These are phyloP conservation scores for Chiridota heheva DNA, from an alignment of 35 echinoderm and acorn worm genomes.

Conservation along the genomic window DNA sequence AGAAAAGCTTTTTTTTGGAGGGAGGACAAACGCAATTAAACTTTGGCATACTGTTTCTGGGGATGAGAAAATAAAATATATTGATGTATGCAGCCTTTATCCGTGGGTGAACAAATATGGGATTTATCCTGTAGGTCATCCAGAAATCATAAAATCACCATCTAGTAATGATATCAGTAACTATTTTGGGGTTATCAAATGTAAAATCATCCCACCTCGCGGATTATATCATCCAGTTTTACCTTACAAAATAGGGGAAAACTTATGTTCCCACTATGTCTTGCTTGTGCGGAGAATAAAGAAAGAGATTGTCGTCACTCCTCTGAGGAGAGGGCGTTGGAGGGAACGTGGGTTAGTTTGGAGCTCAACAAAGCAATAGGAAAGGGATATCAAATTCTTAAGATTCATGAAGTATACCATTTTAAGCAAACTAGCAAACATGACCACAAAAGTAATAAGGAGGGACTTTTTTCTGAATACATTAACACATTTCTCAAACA, in stretches of 20 bases:
- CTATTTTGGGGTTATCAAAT: slow-evolving; percentile 52
- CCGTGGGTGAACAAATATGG: no score
- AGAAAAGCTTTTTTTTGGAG: no score
- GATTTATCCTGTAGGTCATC: no score
- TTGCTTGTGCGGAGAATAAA: no score
- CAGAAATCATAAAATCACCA: no score
- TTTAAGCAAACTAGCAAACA: slow-evolving; percentile 49
- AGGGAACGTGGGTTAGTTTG: slow-evolving; percentile 53
- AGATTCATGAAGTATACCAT: slow-evolving; percentile 76
- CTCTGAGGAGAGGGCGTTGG: slow-evolving; percentile 2
- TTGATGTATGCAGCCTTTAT: no score
- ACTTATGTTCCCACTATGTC: no score
- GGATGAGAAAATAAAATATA: no score
- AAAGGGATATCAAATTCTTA: slow-evolving; percentile 43
- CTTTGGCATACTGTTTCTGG: no score
- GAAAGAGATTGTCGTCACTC: slow-evolving; percentile 36
- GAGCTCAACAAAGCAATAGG: slow-evolving; percentile 57
- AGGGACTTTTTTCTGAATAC: slow-evolving; percentile 57
- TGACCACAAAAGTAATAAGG: slow-evolving; percentile 16
- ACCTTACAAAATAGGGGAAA: slow-evolving; percentile 17
- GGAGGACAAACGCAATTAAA: no score
- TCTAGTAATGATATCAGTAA: no score
- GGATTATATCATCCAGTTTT: slow-evolving; percentile 16
- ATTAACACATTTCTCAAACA: slow-evolving; percentile 60
- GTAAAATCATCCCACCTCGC: neutral